Base-by-base conservation (phyloP, 2,888 invertebrate genomes). In the Polydrusus pterygomalis region DNA sequence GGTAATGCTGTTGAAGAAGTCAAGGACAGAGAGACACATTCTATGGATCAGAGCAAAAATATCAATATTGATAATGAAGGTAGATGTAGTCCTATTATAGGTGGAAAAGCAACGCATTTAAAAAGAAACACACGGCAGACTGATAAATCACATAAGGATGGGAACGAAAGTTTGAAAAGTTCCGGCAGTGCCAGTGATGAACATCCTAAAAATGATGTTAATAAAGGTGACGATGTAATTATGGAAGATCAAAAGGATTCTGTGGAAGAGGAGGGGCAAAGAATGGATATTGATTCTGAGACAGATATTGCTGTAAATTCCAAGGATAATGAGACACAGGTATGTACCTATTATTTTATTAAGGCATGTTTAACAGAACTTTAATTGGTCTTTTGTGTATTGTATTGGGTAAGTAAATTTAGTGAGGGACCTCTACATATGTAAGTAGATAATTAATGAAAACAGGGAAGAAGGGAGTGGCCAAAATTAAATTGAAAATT, bases 1-100 rank as follows among this genome's bases (percentile, higher is more conserved):
- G 64, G 17, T 45, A 58, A 69, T 56, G 30, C 51, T 40, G 68
- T 25, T 34, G 45, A 20, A 20, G 40, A 49, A 25, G 58, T 15
- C 25, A 73, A 30, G 47, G 63, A 65, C 64, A 56, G 40, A 68
- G 69, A 67, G 54, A 13, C 13, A 18, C 20, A 70, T 25, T 15
- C 51, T 10, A 0, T 49, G 1, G 49, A 20, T 18, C 8, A 15
- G 1, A 49, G 13, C 49, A 18, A 40, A 9, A n/a, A 11, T 58
- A 25, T 15, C 13, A 45, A 30, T 15, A 18, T 45, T 58, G 45
- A 58, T 6, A 25, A 69, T 45, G 54, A 17, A 1, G 68, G 11
- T 10, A 25, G 58, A 56, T 17, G 30, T 9, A 69, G 68, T 40
- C 68, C 68, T 15, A 45, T 56, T 45, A 7, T 69, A 25, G 45